Conservation (phyloP, 2,888 invertebrate species). For the Polylopha cassiicola region DNA sequence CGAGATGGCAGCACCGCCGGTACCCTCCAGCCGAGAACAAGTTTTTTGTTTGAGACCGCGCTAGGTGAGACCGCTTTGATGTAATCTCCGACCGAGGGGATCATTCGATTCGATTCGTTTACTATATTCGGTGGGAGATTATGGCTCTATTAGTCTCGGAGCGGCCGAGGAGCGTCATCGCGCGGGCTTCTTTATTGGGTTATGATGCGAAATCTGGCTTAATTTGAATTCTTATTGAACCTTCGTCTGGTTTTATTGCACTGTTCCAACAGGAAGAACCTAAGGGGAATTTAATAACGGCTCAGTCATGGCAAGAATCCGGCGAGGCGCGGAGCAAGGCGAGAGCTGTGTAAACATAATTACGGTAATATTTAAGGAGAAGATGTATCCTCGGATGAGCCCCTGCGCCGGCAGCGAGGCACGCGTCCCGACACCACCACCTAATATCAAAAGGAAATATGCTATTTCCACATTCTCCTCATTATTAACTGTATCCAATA, state of each 20-base stretch:
- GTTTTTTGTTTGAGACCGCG: slow-evolving; percentile 66
- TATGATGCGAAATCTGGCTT: slow-evolving; percentile 20
- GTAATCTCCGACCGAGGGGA: slow-evolving; percentile 60
- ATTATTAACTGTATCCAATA: slow-evolving; percentile 4
- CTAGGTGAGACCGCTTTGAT: slow-evolving; percentile 71
- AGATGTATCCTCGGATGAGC: slow-evolving; percentile 35
- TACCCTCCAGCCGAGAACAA: slow-evolving; percentile 53
- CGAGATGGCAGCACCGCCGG: slow-evolving; percentile 70
- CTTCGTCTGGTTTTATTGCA: slow-evolving; percentile 26
- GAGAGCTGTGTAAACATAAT: slow-evolving; percentile 38
- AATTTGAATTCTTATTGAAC: slow-evolving; percentile 29
- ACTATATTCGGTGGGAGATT: slow-evolving; percentile 38
- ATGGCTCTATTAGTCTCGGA: slow-evolving; percentile 41
- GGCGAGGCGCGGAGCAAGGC: slow-evolving; percentile 22
- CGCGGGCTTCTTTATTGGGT: slow-evolving; percentile 21
- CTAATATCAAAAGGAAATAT: slow-evolving; percentile 16
- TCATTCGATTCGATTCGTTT: slow-evolving; percentile 64
- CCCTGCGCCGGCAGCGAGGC: slow-evolving; percentile 26
- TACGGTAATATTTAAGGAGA: slow-evolving; percentile 35
- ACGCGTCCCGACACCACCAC: slow-evolving; percentile 30
- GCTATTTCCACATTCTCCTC: slow-evolving; percentile 8
- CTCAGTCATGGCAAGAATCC: slow-evolving; percentile 29
- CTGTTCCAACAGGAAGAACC: slow-evolving; percentile 29
- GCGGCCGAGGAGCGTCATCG: slow-evolving; percentile 26
- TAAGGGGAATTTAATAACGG: slow-evolving; percentile 35